Evolutionary conservation across 1,140 invertebrate genomes (phyloP).

Genomic region (Spodoptera litura): DNA sequence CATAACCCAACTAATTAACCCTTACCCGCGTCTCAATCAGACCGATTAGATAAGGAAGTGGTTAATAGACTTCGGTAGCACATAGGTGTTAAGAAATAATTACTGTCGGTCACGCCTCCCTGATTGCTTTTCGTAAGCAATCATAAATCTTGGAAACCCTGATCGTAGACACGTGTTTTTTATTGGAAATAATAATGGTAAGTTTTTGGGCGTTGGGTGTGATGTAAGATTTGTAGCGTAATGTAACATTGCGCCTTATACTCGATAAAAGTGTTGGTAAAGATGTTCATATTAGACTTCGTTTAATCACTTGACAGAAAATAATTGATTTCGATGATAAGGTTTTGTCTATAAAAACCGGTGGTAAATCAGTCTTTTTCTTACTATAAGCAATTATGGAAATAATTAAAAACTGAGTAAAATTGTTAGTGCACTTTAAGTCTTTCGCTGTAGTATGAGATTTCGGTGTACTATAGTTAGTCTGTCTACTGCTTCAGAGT

Average conservation of each 20-base stretch:
- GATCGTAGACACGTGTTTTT: conserved; percentile 25
- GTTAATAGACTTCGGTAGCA: conserved; percentile 79
- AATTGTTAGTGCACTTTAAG: too few relatives aligned
- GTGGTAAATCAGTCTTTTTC: too few relatives aligned
- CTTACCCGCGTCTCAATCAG: conserved; percentile 72
- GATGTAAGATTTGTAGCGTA: conserved; percentile 2
- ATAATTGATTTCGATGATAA: too few relatives aligned
- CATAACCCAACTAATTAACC: conserved; percentile 67
- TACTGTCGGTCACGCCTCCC: conserved; percentile 78
- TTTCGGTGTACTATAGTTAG: background rate
- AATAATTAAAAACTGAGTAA: too few relatives aligned
- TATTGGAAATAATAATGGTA: conserved; percentile 37
- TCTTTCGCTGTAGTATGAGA: too few relatives aligned
- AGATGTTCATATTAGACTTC: too few relatives aligned
- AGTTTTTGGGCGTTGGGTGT: conserved; percentile 39
- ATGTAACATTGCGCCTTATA: too few relatives aligned
- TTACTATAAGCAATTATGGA: too few relatives aligned
- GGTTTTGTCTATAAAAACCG: too few relatives aligned
- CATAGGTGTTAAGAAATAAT: conserved; percentile 84
- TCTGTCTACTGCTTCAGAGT: too few relatives aligned
- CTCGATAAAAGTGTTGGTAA: too few relatives aligned
- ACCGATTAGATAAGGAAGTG: conserved; percentile 76
- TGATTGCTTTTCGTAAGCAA: conserved; percentile 82
- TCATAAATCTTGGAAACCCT: conserved; percentile 75
- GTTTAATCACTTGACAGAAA: too few relatives aligned